Conservation (phyloP, 2,888 invertebrate genomes). For the Ganaspis brasiliensis region DNA sequence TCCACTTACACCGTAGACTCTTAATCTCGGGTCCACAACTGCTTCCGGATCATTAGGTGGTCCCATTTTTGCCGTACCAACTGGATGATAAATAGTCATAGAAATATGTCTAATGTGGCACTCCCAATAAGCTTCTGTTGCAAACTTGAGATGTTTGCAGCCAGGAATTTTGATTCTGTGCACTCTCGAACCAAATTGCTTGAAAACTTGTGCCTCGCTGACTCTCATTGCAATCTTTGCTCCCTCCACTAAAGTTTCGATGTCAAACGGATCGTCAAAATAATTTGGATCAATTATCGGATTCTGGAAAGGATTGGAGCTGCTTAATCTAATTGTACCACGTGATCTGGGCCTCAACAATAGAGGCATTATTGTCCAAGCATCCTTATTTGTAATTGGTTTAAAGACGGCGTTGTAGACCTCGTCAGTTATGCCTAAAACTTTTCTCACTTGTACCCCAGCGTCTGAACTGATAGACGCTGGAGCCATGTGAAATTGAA, state of each 20-base stretch:
- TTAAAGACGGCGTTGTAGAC: slow-evolving; percentile 90
- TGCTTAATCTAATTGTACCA: slow-evolving; percentile 88
- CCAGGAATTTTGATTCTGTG: slow-evolving; percentile 90
- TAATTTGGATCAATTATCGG: slow-evolving; percentile 97
- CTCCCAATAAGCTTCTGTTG: slow-evolving; percentile 92
- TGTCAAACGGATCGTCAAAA: slow-evolving; percentile 90
- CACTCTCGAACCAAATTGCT: slow-evolving; percentile 89
- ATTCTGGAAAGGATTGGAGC: slow-evolving; percentile 92
- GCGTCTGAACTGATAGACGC: slow-evolving; percentile 92
- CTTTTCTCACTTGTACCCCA: slow-evolving; percentile 88
- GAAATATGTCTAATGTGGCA: slow-evolving; percentile 93
- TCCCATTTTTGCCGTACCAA: slow-evolving; percentile 95
- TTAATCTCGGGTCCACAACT: slow-evolving; percentile 90
- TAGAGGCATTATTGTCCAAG: slow-evolving; percentile 94
- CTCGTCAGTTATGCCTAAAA: slow-evolving; percentile 90
- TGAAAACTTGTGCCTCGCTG: slow-evolving; percentile 89
- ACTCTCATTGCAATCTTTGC: slow-evolving; percentile 88
- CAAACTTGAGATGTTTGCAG: slow-evolving; percentile 87
- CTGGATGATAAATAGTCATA: slow-evolving; percentile 95
- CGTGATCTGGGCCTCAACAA: slow-evolving; percentile 89
- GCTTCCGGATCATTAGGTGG: slow-evolving; percentile 89
- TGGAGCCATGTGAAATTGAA: slow-evolving; percentile 96
- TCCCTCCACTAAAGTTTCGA: slow-evolving; percentile 91
- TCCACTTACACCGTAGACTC: slow-evolving; percentile 89
- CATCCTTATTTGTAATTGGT: slow-evolving; percentile 89